Evolutionary conservation across 2,888 invertebrate species (phyloP).

Genomic region (Cepaea hortensis): DNA sequence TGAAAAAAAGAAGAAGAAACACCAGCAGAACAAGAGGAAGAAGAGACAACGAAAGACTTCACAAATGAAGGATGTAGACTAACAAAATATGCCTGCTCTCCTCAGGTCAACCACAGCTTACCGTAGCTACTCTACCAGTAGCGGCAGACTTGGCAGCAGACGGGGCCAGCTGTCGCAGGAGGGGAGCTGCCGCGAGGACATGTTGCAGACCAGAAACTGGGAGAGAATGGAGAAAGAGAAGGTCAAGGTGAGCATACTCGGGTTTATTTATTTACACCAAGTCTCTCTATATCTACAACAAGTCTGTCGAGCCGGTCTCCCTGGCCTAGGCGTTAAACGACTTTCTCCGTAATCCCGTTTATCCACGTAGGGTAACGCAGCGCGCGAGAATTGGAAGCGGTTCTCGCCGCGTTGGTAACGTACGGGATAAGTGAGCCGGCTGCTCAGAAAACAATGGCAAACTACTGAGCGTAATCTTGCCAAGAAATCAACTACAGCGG

Average conservation of each 20-base stretch:
- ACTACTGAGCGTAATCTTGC: too few relatives aligned
- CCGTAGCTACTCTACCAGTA: neutral
- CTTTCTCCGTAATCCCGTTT: neutral
- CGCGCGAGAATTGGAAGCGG: too few relatives aligned
- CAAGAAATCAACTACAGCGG: too few relatives aligned
- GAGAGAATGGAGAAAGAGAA: conserved; percentile 19
- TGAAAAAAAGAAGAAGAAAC: too few relatives aligned
- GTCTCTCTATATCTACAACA: neutral
- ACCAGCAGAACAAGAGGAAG: too few relatives aligned
- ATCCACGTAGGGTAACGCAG: too few relatives aligned
- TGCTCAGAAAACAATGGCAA: too few relatives aligned
- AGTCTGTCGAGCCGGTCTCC: neutral
- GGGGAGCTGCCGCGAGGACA: neutral
- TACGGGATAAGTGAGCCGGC: too few relatives aligned
- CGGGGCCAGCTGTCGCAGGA: neutral
- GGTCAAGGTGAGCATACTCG: neutral
- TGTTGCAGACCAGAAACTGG: neutral
- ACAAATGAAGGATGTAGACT: neutral
- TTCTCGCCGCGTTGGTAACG: too few relatives aligned
- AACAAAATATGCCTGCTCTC: neutral
- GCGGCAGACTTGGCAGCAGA: neutral
- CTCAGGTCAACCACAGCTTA: neutral
- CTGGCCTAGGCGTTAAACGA: too few relatives aligned
- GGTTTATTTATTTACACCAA: neutral
- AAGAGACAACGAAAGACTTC: neutral